Conservation (phyloP, 2,888 invertebrate species). For the Sphecodes monilicornis region DNA sequence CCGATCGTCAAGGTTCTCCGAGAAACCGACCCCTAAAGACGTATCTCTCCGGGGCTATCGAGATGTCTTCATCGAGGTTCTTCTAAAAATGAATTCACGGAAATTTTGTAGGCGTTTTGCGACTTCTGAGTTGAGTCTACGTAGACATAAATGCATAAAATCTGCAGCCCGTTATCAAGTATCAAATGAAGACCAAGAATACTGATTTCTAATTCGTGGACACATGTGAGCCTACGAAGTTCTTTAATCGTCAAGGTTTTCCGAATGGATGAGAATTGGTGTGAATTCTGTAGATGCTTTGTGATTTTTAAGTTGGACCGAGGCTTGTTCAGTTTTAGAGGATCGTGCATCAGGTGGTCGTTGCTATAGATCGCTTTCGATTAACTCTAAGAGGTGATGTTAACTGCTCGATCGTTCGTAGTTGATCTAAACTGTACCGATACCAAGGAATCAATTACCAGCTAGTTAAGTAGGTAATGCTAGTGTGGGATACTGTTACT, state of each 20-base stretch:
- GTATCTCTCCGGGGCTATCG: too few relatives aligned
- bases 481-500: slow-evolving; percentile 7
- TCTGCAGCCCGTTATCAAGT: too few relatives aligned
- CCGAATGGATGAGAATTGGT: background rate
- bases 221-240: background rate
- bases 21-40: too few relatives aligned
- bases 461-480: background rate
- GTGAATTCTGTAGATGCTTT: background rate
- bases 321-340: background rate
- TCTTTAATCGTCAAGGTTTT: background rate
- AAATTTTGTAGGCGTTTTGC: too few relatives aligned
- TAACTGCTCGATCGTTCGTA: background rate
- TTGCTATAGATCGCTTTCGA: background rate
- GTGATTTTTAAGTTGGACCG: background rate
- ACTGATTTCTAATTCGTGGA: background rate
- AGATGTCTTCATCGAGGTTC: too few relatives aligned
- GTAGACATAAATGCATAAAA: too few relatives aligned
- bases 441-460: slow-evolving; percentile 2
- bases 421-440: background rate
- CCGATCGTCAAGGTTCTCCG: too few relatives aligned
- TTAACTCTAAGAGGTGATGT: background rate
- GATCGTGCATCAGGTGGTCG: background rate
- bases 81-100: too few relatives aligned
- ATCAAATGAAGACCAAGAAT: too few relatives aligned
- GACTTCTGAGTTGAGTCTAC: too few relatives aligned